Percentiles rank a stretch among this genome's conserved stretches.
Evolutionary conservation across 2,797 vertebrate genomes (phyloP).

Genomic region (Sitta carolinensis): DNA sequence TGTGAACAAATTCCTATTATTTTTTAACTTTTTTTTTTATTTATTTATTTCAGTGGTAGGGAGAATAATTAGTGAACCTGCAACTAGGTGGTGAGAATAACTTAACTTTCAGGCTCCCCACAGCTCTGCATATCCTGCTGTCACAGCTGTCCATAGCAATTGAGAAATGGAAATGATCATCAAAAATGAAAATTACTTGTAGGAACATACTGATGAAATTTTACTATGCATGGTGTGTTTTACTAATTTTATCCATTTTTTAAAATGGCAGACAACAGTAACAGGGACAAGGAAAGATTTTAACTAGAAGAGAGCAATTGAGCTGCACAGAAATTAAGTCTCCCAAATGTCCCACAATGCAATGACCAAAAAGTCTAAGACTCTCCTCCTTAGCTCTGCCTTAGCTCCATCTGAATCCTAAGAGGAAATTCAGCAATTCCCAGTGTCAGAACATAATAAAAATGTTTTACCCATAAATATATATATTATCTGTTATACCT

Average conservation of each 20-base stretch:
- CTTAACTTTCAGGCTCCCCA: neutral
- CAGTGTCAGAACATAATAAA: neutral
- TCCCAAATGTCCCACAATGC: neutral
- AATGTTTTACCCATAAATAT: neutral
- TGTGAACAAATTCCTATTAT: neutral
- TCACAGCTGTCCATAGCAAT: neutral
- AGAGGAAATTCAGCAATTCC: neutral
- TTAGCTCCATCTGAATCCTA: neutral
- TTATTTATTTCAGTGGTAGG: neutral
- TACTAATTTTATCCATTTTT: neutral
- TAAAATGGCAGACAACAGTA: neutral
- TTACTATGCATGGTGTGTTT: neutral
- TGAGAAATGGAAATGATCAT: neutral
- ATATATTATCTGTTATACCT: neutral
- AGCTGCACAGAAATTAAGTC: neutral
- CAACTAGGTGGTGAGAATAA: neutral
- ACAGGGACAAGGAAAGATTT: neutral
- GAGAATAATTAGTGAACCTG: neutral
- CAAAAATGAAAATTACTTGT: neutral
- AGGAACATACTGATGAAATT: neutral
- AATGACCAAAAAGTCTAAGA: neutral
- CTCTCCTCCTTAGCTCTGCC: neutral
- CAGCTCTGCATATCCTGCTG: neutral
- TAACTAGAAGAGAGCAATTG: neutral
- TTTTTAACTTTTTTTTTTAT: neutral